Percentiles rank a stretch among this genome's conserved stretches.
phyloP scores from a whole-genome alignment of 2,888 invertebrate species.

The Aspidiotus destructor region DNA sequence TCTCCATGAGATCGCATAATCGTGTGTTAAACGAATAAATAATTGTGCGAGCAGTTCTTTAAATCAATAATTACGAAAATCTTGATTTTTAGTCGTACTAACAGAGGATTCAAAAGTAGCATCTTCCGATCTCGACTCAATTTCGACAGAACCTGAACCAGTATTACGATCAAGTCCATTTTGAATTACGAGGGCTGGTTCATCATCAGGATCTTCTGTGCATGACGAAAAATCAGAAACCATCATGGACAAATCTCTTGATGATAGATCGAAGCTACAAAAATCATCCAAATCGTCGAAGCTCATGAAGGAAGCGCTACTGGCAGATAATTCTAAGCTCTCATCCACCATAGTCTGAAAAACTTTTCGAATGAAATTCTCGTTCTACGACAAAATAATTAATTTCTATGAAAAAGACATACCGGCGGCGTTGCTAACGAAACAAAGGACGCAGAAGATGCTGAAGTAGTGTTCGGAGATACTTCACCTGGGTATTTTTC shows the following conservation, averaged over 20 bases:
- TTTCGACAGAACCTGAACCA: not conserved
- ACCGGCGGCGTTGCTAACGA: not conserved
- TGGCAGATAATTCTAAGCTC: not conserved
- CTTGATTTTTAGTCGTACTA: not conserved
- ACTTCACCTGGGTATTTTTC: not conserved
- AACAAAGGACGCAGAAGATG: not conserved
- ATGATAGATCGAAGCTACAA: not conserved
- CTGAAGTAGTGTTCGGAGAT: not conserved
- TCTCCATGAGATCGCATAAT: too few relatives aligned
- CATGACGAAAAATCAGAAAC: conserved; percentile 16
- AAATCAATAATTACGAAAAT: too few relatives aligned
- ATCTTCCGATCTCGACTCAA: not conserved
- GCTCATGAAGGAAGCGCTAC: conserved; percentile 8
- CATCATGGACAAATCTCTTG: conserved; percentile 10
- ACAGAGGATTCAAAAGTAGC: not conserved
- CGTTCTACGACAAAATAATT: not conserved
- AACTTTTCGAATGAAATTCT: not conserved
- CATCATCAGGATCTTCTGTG: conserved; percentile 4
- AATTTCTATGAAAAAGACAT: not conserved
- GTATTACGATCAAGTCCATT: not conserved
- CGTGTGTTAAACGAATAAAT: too few relatives aligned
- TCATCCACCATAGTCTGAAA: not conserved
- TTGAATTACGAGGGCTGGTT: not conserved
- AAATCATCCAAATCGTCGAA: not conserved
- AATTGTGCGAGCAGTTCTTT: too few relatives aligned